Conservation (phyloP, 1,140 invertebrate species). For the Aradophagus sp. region DNA sequence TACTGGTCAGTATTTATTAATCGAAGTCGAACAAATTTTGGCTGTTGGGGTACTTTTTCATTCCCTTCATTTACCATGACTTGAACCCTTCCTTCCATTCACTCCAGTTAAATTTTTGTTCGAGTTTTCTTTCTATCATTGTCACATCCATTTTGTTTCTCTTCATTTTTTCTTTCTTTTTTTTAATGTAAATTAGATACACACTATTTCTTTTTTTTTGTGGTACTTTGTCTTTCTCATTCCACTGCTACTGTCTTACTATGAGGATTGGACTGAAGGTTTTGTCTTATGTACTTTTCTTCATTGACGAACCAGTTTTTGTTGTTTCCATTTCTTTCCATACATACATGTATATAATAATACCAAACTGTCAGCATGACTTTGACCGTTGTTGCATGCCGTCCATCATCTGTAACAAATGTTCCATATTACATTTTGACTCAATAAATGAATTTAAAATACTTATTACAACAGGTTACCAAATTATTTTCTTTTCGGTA, state of each 20-base stretch:
- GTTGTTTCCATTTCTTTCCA: conserved; percentile 53
- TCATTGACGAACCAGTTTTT: conserved; percentile 64
- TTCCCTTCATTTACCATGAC: conserved; percentile 21
- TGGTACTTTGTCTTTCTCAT: conserved; percentile 59
- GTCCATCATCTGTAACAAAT: conserved; percentile 1
- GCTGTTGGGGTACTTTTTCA: no score
- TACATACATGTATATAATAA: conserved; percentile 51
- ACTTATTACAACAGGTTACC: no score
- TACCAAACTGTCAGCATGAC: conserved; percentile 63
- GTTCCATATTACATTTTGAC: no score
- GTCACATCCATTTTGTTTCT: conserved; percentile 33
- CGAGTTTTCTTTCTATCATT: no score
- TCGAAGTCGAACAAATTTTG: no score
- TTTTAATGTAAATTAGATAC: no score
- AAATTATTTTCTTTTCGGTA: no score
- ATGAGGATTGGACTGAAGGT: conserved; percentile 75
- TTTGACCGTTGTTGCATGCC: conserved; percentile 44
- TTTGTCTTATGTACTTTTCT: conserved; percentile 70
- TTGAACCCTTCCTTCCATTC: conserved; percentile 24
- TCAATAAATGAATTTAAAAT: no score
- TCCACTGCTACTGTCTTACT: conserved; percentile 71
- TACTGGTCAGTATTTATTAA: no score
- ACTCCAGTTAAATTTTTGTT: no score
- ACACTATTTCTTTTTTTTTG: conserved; percentile 35
- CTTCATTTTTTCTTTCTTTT: conserved; percentile 33